These are phyloP conservation scores for Ophonus ardosiacus DNA, from an alignment of 2,888 invertebrate species.

Conservation along the genomic window DNA sequence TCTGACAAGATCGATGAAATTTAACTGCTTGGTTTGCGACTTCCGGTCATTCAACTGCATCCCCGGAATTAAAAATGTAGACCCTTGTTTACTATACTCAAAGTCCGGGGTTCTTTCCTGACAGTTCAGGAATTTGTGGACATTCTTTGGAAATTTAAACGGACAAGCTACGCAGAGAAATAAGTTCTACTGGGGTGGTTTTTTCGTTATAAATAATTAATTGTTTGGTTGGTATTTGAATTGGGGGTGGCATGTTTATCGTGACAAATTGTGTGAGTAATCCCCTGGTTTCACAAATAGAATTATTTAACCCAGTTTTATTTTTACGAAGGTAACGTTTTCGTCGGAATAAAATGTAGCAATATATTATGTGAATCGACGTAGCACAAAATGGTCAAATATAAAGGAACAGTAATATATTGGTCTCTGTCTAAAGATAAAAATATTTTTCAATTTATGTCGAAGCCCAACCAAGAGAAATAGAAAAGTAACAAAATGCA, in stretches of 20 bases:
- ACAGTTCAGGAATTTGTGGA: constrained; percentile 22
- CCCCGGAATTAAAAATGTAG: constrained; percentile 18
- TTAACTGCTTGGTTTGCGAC: constrained; percentile 22
- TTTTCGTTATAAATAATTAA: constrained; percentile 23
- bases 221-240: background rate
- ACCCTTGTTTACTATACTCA: constrained; percentile 4
- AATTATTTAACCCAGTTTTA: constrained; percentile 5
- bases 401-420: background rate
- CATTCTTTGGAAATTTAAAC: constrained; percentile 12
- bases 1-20: constrained; percentile 14
- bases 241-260: constrained; percentile 12
- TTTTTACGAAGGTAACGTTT: background rate
- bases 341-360: background rate
- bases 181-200: constrained; percentile 6
- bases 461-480: background rate
- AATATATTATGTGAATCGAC: background rate
- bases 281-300: constrained; percentile 9
- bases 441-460: background rate
- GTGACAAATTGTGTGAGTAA: constrained; percentile 14
- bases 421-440: background rate
- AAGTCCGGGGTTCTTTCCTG: background rate
- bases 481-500: background rate
- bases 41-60: constrained; percentile 33
- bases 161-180: background rate
- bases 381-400: background rate